Conservation (phyloP, 1,140 invertebrate species). For the Caenorhabditis remanei region DNA sequence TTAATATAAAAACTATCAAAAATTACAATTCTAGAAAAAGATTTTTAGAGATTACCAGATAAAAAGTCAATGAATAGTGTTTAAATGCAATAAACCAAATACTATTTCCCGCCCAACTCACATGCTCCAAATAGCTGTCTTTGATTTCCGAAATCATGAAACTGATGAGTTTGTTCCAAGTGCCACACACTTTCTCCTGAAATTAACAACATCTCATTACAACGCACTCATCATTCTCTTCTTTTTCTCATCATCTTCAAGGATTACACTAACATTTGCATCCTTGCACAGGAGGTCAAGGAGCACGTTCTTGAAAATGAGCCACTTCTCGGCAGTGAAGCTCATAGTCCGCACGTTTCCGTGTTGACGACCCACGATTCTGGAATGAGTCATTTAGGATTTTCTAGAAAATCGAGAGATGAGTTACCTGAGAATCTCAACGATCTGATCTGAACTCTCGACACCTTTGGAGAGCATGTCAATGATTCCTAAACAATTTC, state of each 20-base stretch:
- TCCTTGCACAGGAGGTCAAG: conserved; percentile 70
- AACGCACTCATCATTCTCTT: conserved; percentile 52
- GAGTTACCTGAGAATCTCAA: conserved; percentile 67
- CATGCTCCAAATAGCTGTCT: conserved; percentile 76
- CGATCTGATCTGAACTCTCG: conserved; percentile 75
- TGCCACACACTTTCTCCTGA: conserved; percentile 63
- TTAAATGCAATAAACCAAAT: neutral
- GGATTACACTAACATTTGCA: conserved; percentile 69
- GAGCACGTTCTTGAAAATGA: conserved; percentile 74
- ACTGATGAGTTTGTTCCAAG: conserved; percentile 64
- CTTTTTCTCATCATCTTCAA: conserved; percentile 59
- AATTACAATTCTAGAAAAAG: neutral
- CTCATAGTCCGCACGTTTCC: conserved; percentile 74
- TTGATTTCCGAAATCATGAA: conserved; percentile 74
- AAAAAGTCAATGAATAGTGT: no score
- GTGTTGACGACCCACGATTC: conserved; percentile 76
- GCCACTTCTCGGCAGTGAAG: conserved; percentile 75
- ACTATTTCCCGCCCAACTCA: conserved; percentile 67
- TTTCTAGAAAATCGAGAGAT: neutral
- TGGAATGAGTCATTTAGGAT: conserved; percentile 51
- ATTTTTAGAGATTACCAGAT: neutral
- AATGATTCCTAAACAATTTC: conserved; percentile 52
- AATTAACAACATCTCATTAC: conserved; percentile 30
- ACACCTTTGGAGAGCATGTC: conserved; percentile 72
- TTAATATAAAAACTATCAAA: no score